A percentile compares a stretch with the other conserved stretches of the same genome.
phyloP scores from a whole-genome alignment of 2,797 vertebrate genomes.

The Crax fasciolata region DNA sequence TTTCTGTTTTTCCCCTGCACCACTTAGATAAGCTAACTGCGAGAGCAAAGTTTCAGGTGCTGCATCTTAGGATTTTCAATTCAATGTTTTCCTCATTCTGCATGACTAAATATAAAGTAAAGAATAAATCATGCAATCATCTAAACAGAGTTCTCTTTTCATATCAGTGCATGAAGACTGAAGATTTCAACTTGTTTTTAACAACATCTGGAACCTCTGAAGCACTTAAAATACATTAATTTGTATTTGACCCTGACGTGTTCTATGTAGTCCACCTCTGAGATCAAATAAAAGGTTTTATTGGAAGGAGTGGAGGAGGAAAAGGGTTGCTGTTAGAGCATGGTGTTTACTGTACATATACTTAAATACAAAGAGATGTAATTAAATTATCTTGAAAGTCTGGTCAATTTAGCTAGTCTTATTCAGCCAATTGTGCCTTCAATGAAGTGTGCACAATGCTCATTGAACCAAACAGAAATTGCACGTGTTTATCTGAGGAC shows the following conservation, averaged over 20 bases:
- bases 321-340: constrained; percentile 78
- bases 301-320: constrained; percentile 56
- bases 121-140: neutral
- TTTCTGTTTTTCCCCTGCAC: neutral
- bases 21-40: neutral
- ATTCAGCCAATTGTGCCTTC: constrained; percentile 65
- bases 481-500: constrained; percentile 53
- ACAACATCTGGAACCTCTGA: constrained; percentile 79
- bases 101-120: neutral
- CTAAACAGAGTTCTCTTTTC: constrained; percentile 29
- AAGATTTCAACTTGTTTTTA: constrained; percentile 44
- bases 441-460: constrained; percentile 59
- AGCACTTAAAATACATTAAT: constrained; percentile 72
- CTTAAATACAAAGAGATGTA: constrained; percentile 63
- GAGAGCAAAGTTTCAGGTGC: neutral
- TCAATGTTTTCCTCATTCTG: neutral
- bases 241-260: constrained; percentile 74
- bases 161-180: neutral
- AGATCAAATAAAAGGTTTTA: constrained; percentile 80
- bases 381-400: constrained; percentile 77
- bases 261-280: constrained; percentile 73
- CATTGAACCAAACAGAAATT: constrained; percentile 62
- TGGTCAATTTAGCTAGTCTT: constrained; percentile 66
- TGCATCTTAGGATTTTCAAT: neutral
- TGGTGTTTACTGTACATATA: constrained; percentile 60